Evolutionary conservation across 2,113 vertebrate species (phyloP).

Genomic region (Grus americana): DNA sequence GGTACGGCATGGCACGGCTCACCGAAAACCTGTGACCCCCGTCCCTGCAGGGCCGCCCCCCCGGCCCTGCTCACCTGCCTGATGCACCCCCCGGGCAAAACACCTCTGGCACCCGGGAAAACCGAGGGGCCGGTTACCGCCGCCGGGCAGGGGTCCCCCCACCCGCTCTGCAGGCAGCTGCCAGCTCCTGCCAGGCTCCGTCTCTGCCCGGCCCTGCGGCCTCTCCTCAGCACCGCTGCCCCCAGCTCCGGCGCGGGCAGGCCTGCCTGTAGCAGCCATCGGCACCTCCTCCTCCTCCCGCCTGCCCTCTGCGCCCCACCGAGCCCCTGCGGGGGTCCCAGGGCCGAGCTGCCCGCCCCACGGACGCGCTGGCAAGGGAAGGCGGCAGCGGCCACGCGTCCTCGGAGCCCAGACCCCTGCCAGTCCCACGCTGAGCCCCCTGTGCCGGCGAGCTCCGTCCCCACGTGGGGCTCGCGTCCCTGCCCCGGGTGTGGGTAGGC

Average conservation of each 20-base stretch:
- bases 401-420: not conserved
- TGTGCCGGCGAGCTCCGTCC: not conserved
- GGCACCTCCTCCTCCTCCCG: not conserved
- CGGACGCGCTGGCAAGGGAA: not conserved
- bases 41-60: not conserved
- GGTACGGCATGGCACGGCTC: not conserved
- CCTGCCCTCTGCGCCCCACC: not conserved
- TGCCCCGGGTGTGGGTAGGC: too few relatives aligned
- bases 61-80: too few relatives aligned
- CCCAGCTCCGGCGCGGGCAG: not conserved
- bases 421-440: too few relatives aligned
- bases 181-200: not conserved
- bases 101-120: not conserved
- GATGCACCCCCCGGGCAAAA: not conserved
- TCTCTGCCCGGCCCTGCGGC: not conserved
- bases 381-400: not conserved
- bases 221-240: not conserved
- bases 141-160: not conserved
- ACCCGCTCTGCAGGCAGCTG: not conserved
- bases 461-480: not conserved
- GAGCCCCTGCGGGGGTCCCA: not conserved
- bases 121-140: not conserved
- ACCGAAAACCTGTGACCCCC: fast-evolving
- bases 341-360: not conserved
- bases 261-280: not conserved